Conservation (phyloP, 2,113 vertebrate genomes). For the Cephalopterus ornatus region DNA sequence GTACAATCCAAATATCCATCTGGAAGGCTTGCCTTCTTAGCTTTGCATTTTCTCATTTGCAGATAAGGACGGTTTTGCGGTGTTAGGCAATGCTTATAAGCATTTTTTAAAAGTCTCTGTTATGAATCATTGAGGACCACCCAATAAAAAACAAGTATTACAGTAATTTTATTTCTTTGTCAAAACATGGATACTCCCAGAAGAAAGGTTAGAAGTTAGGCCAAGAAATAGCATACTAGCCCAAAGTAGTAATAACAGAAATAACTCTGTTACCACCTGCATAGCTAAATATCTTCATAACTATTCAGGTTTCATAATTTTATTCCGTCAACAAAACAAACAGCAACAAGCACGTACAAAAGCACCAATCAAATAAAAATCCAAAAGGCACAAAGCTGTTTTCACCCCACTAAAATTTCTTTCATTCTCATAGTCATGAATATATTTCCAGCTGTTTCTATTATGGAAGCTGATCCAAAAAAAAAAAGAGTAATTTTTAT, state of each 20-base stretch:
- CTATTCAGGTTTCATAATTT: not conserved
- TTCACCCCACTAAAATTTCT: not conserved
- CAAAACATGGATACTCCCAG: not conserved
- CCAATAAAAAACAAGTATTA: not conserved
- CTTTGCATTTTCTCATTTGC: not conserved
- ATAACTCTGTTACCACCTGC: not conserved
- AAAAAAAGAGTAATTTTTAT: not conserved
- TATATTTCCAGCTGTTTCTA: not conserved
- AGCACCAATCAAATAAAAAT: accelerated
- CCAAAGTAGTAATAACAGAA: not conserved
- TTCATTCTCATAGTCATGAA: not conserved
- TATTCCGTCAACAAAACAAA: not conserved
- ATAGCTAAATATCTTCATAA: not conserved
- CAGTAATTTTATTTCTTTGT: not conserved
- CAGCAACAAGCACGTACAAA: not conserved
- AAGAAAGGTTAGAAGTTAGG: not conserved
- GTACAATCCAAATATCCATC: not conserved
- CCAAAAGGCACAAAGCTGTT: not conserved
- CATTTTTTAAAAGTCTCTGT: not conserved
- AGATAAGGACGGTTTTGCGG: not conserved
- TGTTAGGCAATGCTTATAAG: not conserved
- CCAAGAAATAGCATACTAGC: not conserved
- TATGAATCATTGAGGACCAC: not conserved
- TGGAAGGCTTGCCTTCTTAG: not conserved
- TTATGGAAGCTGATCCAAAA: not conserved